Conservation (phyloP, 2,888 invertebrate species). For the Plemyria rubiginata region DNA sequence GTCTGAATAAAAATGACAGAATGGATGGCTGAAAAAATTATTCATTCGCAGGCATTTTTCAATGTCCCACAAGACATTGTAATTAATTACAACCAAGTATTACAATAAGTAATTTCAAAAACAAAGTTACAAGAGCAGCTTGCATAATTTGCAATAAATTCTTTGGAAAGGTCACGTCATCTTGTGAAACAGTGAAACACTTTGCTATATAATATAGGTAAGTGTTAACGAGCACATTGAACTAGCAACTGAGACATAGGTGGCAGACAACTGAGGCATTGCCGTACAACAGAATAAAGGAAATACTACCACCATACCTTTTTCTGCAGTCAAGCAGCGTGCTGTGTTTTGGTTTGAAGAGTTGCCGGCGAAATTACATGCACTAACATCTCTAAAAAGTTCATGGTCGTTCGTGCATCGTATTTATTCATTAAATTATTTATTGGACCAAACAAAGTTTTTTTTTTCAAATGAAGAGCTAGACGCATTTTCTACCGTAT, state of each 20-base stretch:
- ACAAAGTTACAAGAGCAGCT: slow-evolving; percentile 15
- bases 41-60: not conserved
- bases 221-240: slow-evolving; percentile 14
- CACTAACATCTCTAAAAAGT: too few relatives aligned
- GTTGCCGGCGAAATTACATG: too few relatives aligned
- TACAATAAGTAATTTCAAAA: slow-evolving; percentile 8
- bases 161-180: slow-evolving; percentile 17
- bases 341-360: too few relatives aligned
- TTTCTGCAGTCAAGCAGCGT: too few relatives aligned
- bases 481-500: too few relatives aligned
- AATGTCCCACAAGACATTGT: not conserved
- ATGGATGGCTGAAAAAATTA: not conserved
- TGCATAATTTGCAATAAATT: slow-evolving; percentile 21
- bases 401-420: too few relatives aligned
- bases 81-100: slow-evolving; percentile 2
- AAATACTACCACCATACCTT: too few relatives aligned
- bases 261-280: too few relatives aligned
- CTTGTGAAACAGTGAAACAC: slow-evolving; percentile 31
- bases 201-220: slow-evolving; percentile 25
- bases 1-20: not conserved
- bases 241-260: slow-evolving; percentile 12
- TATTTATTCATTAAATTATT: too few relatives aligned
- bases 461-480: too few relatives aligned
- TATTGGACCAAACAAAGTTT: too few relatives aligned
- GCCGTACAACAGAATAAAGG: not conserved